Base-by-base conservation (phyloP, 2,888 invertebrate species). In the Mimas tiliae region DNA sequence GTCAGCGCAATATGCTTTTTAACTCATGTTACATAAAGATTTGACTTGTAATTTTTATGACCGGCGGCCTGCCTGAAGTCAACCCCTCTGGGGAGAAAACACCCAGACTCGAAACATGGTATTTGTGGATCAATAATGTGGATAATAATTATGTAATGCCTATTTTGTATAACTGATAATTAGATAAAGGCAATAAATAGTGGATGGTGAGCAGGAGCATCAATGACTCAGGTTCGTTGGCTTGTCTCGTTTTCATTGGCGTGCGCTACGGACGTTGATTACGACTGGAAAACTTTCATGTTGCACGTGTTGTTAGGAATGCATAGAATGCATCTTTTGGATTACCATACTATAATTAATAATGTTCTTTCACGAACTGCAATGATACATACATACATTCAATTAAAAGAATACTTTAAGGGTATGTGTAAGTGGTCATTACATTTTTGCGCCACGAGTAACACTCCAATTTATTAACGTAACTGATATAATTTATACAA, bases 201-300 rank as follows among this genome's bases (percentile, higher is more conserved):
- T 19, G 11, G 42, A 12, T 12, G 19, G 38, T 19, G 38, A 58
- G 11, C 14, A 50, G 19, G 33, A 48, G 63, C 27, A 11, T 21
- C 64, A 47, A 52, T 51, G 45, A 45, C 42, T 19, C 78, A 82
- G 77, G 91, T 89, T 90, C 90, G 83, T 84, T 88, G 85, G 74
- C 86, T 90, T 86, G 84, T 88, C 87, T 91, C 91, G 90, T 89
- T 91, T 91, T 91, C 90, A 90, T 85, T 85, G 79, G 85, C 81
- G 81, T 76, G 79, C 72, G 79, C 75, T 73, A 74, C 81, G 80
- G 82, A 73, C 74, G 72, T 74, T 81, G 80, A 80, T 83, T 84
- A 81, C 82, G 81, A 70, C 85, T 87, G 85, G 87, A 87, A 86
- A 85, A 87, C 85, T 86, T 83, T 85, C 79, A 75, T 81, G 73